phyloP scores from a whole-genome alignment of 2,113 vertebrate species.

The Otis tarda region DNA sequence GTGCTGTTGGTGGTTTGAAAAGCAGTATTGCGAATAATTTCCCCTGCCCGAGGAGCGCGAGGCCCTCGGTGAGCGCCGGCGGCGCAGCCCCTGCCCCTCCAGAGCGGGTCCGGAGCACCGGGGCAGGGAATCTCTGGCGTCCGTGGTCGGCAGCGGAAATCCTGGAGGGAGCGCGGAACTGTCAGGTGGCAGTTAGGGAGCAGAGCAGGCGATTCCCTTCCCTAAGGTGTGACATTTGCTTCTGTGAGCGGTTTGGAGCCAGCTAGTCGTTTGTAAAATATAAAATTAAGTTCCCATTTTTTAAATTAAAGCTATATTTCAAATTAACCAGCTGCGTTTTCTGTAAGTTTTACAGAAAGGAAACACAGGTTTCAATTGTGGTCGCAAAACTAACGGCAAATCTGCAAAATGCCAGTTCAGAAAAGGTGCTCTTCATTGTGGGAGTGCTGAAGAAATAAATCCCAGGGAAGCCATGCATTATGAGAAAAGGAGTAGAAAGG shows the following conservation, averaged over 20 bases:
- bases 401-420: slow-evolving; percentile 21
- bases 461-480: background rate
- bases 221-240: background rate
- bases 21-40: background rate
- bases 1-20: background rate
- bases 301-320: background rate
- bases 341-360: background rate
- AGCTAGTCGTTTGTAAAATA: background rate
- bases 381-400: background rate
- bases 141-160: background rate
- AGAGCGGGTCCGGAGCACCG: background rate
- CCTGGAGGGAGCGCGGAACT: background rate
- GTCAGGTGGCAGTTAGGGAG: background rate
- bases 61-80: rapidly evolving
- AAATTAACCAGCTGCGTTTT: background rate
- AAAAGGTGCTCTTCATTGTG: slow-evolving; percentile 5
- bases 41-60: background rate
- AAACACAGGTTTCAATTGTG: background rate
- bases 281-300: background rate
- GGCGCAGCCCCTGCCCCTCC: background rate
- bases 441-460: background rate
- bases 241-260: background rate
- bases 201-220: background rate
- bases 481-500: background rate
- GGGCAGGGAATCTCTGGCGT: no score